These are phyloP conservation scores for Thaumatotibia leucotreta DNA, from an alignment of 1,140 invertebrate genomes.

Conservation along the genomic window DNA sequence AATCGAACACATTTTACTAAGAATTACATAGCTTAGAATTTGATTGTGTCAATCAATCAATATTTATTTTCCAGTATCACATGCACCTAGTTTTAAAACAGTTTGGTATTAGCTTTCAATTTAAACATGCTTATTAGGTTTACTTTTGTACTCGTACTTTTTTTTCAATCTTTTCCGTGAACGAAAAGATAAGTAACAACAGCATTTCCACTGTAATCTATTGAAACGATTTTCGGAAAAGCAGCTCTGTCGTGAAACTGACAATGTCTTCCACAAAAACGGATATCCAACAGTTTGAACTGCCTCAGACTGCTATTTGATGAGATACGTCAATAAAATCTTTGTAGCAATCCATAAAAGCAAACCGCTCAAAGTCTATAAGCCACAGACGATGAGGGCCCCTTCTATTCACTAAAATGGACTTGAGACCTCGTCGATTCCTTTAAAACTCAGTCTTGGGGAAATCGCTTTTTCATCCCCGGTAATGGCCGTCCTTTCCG, in stretches of 20 bases:
- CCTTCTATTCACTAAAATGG: slow-evolving; percentile 49
- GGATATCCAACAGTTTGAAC: slow-evolving; percentile 2
- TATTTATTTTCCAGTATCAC: no score
- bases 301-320: background rate
- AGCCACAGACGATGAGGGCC: slow-evolving; percentile 30
- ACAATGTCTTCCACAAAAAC: slow-evolving; percentile 16
- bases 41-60: no score
- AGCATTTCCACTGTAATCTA: no score
- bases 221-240: background rate
- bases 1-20: no score
- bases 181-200: no score
- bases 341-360: slow-evolving; percentile 42
- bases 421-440: slow-evolving; percentile 57
- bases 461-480: slow-evolving; percentile 72
- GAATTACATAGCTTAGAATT: no score
- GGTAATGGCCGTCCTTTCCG: slow-evolving; percentile 58
- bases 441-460: slow-evolving; percentile 60
- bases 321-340: slow-evolving; percentile 40
- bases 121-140: no score
- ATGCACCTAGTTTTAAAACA: no score
- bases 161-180: no score
- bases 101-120: no score
- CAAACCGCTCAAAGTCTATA: slow-evolving; percentile 43
- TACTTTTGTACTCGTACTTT: no score
- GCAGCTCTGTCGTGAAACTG: slow-evolving; percentile 9